Percentiles rank a stretch among this genome's conserved stretches.
These are phyloP conservation scores for Lochmaea crataegi DNA, from an alignment of 2,888 invertebrate genomes.

Conservation along the genomic window DNA sequence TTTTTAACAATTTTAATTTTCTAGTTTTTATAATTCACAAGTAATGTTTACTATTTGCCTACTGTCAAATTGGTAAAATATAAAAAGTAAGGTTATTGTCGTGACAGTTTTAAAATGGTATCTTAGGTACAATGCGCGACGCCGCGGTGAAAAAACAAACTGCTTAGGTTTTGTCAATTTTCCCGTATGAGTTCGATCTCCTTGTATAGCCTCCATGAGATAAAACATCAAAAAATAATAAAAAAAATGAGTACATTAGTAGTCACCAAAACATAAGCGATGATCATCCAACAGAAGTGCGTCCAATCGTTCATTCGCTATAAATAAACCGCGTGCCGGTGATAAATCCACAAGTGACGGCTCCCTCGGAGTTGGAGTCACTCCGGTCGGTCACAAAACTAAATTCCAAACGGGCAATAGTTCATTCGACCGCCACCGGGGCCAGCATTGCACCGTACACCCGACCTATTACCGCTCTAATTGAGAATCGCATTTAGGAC, in stretches of 20 bases:
- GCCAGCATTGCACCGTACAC: conserved; percentile 58
- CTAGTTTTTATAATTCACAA: no score
- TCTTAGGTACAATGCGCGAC: no score
- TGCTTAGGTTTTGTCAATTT: no score
- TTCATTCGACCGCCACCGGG: conserved; percentile 55
- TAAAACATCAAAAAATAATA: no score
- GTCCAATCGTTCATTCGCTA: conserved; percentile 42
- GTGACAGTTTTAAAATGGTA: no score
- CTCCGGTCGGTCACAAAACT: conserved; percentile 61
- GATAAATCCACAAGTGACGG: conserved; percentile 56
- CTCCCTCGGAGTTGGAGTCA: conserved; percentile 50
- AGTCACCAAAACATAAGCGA: conserved; percentile 12
- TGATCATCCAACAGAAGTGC: conserved; percentile 33
- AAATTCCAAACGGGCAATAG: conserved; percentile 64
- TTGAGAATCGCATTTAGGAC: conserved; percentile 76
- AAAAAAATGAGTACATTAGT: neutral
- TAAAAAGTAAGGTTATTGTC: no score
- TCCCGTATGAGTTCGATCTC: no score
- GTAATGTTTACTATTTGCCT: no score
- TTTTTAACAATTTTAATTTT: no score
- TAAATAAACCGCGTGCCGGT: conserved; percentile 51
- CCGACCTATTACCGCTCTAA: conserved; percentile 75
- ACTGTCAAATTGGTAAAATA: no score
- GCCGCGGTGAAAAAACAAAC: no score
- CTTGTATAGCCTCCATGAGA: no score